phyloP scores from a whole-genome alignment of 92 coral and sea anemone species.

The Siderastrea siderea region DNA sequence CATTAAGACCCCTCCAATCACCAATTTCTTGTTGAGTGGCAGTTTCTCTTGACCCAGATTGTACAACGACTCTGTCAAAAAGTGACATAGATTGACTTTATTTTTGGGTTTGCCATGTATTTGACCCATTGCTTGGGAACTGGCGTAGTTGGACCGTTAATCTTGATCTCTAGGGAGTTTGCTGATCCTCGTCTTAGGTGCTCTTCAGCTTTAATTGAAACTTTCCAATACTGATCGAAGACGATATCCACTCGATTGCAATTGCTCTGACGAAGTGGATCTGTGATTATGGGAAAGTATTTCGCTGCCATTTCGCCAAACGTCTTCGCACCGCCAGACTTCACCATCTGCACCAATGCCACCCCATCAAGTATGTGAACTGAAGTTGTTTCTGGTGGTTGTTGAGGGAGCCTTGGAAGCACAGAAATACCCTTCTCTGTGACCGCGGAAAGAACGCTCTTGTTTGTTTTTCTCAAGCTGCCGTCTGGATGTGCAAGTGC shows the following conservation, averaged over 20 bases:
- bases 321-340: slow-evolving; percentile 33
- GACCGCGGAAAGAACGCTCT: slow-evolving; percentile 39
- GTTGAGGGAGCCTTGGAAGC: slow-evolving; percentile 36
- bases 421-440: slow-evolving; percentile 23
- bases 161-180: slow-evolving; percentile 33
- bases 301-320: slow-evolving; percentile 54
- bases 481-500: slow-evolving; percentile 55
- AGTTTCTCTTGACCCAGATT: slow-evolving; percentile 15
- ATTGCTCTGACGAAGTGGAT: background rate
- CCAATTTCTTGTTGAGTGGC: background rate
- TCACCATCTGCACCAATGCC: slow-evolving; percentile 65
- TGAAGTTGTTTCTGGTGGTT: background rate
- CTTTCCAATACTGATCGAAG: slow-evolving; percentile 54
- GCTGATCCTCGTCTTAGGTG: slow-evolving; percentile 36
- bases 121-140: slow-evolving; percentile 62
- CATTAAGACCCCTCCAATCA: slow-evolving; percentile 56
- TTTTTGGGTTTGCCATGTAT: slow-evolving; percentile 61
- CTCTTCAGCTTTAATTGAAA: slow-evolving; percentile 51
- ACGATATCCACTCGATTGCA: slow-evolving; percentile 32
- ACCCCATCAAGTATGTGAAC: slow-evolving; percentile 42
- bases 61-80: slow-evolving; percentile 28
- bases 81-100: slow-evolving; percentile 27
- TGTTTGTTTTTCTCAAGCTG: slow-evolving; percentile 48
- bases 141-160: slow-evolving; percentile 42
- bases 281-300: slow-evolving; percentile 30